These are phyloP conservation scores for Labeo rohita DNA, from an alignment of 2,113 vertebrate genomes.

Conservation along the genomic window DNA sequence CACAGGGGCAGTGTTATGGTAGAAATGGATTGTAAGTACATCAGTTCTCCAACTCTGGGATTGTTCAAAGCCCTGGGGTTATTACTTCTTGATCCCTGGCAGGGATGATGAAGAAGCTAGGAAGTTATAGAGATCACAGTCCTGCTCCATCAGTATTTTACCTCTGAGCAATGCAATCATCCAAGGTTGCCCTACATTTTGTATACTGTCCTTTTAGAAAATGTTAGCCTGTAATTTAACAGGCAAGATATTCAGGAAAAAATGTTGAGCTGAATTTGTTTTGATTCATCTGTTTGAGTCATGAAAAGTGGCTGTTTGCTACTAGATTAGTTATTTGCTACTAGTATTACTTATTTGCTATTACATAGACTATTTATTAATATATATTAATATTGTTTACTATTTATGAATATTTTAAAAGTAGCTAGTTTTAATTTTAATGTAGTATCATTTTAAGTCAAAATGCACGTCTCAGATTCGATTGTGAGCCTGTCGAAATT, in stretches of 20 bases:
- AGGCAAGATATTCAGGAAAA: background rate
- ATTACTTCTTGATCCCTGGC: background rate
- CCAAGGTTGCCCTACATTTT: background rate
- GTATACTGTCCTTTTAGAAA: background rate
- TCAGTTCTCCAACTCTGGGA: background rate
- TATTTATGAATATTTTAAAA: no score
- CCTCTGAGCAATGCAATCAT: background rate
- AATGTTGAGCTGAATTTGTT: background rate
- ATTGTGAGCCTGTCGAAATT: no score
- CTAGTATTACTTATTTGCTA: no score
- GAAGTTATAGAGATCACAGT: background rate
- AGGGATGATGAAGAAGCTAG: background rate
- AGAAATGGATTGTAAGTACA: background rate
- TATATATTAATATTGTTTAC: no score
- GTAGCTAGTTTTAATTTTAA: no score
- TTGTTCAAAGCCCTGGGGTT: background rate
- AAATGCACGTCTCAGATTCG: no score
- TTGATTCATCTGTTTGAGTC: background rate
- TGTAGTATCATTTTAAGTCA: no score
- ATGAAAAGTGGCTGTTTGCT: no score
- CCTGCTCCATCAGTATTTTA: background rate
- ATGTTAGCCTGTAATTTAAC: background rate
- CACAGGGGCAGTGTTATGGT: background rate
- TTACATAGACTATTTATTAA: no score
- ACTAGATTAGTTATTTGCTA: no score